Percentiles rank a stretch among this genome's conserved stretches.
These are phyloP conservation scores for Polyergus mexicanus DNA, from an alignment of 1,140 invertebrate genomes.

Conservation along the genomic window DNA sequence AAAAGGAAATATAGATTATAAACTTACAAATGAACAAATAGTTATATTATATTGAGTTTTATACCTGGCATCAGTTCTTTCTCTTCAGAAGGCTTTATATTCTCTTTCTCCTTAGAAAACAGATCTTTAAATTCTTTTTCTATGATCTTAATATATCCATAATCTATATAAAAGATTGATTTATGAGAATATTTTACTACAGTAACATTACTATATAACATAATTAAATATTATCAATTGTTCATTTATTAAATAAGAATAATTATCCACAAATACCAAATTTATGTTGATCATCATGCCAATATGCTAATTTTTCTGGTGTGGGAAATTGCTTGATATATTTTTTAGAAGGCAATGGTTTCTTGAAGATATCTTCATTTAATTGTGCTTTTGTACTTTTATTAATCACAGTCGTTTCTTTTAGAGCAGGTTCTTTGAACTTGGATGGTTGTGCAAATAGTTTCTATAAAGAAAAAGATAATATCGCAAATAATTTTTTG, in stretches of 20 bases:
- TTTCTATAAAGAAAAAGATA: conserved; percentile 29
- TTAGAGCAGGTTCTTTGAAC: conserved; percentile 36
- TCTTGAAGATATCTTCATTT: conserved; percentile 66
- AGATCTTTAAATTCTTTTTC: conserved; percentile 62
- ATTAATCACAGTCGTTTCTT: conserved; percentile 53
- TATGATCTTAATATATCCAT: conserved; percentile 44
- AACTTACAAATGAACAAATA: neutral
- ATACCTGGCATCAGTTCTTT: conserved; percentile 75
- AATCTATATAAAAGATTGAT: conserved; percentile 56
- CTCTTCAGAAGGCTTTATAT: conserved; percentile 57
- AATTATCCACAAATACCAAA: conserved; percentile 69
- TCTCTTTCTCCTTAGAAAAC: conserved; percentile 22
- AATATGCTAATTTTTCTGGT: conserved; percentile 69
- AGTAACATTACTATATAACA: neutral
- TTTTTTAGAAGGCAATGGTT: conserved; percentile 60
- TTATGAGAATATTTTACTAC: conserved; percentile 1
- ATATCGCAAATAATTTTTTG: neutral
- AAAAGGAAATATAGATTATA: neutral
- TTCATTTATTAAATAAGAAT: neutral
- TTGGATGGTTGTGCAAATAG: conserved; percentile 11
- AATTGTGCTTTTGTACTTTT: conserved; percentile 52
- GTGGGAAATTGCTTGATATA: conserved; percentile 48
- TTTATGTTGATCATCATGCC: conserved; percentile 65
- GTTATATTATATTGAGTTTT: neutral
- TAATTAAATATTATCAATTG: neutral